phyloP scores from a whole-genome alignment of 2,113 vertebrate genomes.

The Nyctereutes procyonoides region DNA sequence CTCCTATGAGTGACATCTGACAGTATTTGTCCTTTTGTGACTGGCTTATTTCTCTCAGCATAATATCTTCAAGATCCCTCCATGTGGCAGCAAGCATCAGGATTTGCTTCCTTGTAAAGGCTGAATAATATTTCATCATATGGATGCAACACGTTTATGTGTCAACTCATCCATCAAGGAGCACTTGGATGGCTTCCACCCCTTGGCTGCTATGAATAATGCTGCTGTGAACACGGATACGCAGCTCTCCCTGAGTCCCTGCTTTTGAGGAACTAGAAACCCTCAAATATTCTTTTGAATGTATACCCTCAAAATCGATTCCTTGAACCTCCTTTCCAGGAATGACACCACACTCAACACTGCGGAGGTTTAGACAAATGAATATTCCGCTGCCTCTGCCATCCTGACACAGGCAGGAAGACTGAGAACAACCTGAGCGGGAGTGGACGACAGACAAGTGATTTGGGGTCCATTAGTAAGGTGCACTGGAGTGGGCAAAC shows the following conservation, averaged over 20 bases:
- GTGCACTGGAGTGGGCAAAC: background rate
- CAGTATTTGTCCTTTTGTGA: background rate
- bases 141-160: too few species aligned
- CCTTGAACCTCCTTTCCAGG: background rate
- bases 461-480: too few species aligned
- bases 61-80: background rate
- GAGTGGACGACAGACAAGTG: background rate
- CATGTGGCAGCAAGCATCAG: background rate
- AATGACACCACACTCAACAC: background rate
- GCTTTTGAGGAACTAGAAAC: background rate
- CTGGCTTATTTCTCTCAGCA: background rate
- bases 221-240: too few species aligned
- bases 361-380: background rate
- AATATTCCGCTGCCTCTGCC: background rate
- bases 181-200: background rate
- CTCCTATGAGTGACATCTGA: accelerated
- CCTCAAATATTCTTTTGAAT: background rate
- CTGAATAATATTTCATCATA: background rate
- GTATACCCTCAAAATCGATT: background rate
- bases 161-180: accelerated
- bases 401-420: background rate
- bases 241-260: background rate
- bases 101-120: background rate
- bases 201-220: background rate
- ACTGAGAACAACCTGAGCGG: background rate